Conservation (phyloP, 2,797 vertebrate genomes). For the Periophthalmus magnuspinnatus region DNA sequence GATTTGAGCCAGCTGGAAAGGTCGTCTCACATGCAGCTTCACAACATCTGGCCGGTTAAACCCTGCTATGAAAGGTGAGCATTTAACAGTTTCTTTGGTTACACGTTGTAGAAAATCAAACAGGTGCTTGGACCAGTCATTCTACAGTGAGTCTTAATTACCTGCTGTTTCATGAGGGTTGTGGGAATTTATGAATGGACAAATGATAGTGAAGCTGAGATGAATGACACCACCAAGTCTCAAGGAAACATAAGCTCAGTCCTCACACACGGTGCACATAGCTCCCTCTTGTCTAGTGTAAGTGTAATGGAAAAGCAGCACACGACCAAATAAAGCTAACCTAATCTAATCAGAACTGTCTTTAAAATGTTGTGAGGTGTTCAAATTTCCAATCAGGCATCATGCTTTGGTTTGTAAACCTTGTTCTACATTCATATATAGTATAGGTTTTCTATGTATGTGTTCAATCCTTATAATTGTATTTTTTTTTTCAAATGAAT, state of each 20-base stretch:
- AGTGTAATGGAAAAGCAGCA: constrained; percentile 33
- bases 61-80: constrained; percentile 35
- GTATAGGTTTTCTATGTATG: neutral
- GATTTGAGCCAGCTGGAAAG: constrained; percentile 48
- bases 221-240: constrained; percentile 33
- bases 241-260: constrained; percentile 28
- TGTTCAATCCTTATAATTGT: too few relatives aligned
- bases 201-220: constrained; percentile 21
- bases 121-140: constrained; percentile 43
- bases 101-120: constrained; percentile 55
- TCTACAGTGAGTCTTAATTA: constrained; percentile 35
- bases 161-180: constrained; percentile 21
- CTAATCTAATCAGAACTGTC: neutral
- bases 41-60: constrained; percentile 60
- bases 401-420: neutral
- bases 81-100: constrained; percentile 55
- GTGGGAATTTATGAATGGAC: constrained; percentile 29
- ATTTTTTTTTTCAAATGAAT: too few relatives aligned
- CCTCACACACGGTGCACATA: constrained; percentile 17
- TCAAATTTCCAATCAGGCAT: neutral
- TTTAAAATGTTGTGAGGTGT: neutral
- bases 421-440: neutral
- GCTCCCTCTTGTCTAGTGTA: constrained; percentile 25
- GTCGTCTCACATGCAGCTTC: constrained; percentile 31
- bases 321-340: neutral